phyloP scores from a whole-genome alignment of 2,113 vertebrate genomes.

The Pogona vitticeps region DNA sequence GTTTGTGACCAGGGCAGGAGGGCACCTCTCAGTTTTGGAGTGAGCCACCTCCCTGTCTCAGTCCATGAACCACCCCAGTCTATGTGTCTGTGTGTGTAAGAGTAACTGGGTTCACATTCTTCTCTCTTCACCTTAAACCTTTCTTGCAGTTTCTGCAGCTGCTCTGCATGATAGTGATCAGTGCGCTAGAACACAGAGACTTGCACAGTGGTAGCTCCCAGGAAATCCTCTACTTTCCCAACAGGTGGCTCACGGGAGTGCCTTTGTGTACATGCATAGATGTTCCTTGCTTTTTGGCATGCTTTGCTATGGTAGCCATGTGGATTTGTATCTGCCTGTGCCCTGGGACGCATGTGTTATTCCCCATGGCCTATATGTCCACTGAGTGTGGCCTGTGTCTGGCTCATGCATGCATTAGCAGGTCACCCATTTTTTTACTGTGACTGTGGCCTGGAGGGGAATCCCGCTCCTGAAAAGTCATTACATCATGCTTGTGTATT shows the following conservation, averaged over 20 bases:
- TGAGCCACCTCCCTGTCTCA: too few relatives aligned
- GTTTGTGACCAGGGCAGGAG: too few relatives aligned
- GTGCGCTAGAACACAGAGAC: conserved; percentile 27
- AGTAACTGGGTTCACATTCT: not conserved
- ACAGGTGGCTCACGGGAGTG: conserved; percentile 44
- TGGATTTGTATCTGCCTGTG: not conserved
- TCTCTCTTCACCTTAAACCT: conserved; percentile 14
- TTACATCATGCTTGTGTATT: not conserved
- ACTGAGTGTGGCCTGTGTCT: not conserved
- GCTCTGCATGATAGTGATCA: conserved; percentile 32
- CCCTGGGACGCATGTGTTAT: not conserved
- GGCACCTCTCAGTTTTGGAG: too few relatives aligned
- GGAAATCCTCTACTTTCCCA: conserved; percentile 49
- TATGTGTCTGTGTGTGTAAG: not conserved
- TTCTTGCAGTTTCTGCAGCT: conserved; percentile 54
- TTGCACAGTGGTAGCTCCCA: conserved; percentile 31
- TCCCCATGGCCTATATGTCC: not conserved
- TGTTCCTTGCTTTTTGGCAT: not conserved
- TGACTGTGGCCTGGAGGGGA: not conserved
- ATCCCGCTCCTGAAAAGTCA: not conserved
- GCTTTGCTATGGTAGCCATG: not conserved
- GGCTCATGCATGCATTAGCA: not conserved
- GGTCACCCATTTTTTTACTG: not conserved
- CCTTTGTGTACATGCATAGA: not conserved
- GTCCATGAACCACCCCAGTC: too few relatives aligned